Evolutionary conservation across 2,113 vertebrate species (phyloP).

Genomic region (Pygathrix nemaeus): DNA sequence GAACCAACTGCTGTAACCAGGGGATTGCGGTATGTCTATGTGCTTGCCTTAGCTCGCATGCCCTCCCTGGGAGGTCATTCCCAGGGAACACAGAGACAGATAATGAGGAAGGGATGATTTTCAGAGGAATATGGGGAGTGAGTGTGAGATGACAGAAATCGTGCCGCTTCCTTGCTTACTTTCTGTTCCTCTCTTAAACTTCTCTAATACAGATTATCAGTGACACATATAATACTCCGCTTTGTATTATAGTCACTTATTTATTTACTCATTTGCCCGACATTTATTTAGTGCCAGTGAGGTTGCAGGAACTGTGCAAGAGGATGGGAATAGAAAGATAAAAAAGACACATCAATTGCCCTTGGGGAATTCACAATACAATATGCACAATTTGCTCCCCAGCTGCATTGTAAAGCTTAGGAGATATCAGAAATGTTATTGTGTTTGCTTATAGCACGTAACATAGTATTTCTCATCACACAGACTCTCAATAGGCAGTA

Average conservation of each 20-base stretch:
- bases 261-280: conserved; percentile 8
- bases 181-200: background rate
- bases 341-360: background rate
- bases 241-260: background rate
- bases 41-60: background rate
- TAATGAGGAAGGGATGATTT: background rate
- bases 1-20: background rate
- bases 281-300: background rate
- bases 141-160: background rate
- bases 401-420: background rate
- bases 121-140: background rate
- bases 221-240: background rate
- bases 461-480: background rate
- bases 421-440: background rate
- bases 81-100: background rate
- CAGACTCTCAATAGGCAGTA: background rate
- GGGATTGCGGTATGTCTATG: background rate
- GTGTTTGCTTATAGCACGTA: background rate
- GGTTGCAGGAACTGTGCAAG: background rate
- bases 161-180: background rate
- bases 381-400: background rate
- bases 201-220: background rate
- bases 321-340: background rate
- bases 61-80: background rate
- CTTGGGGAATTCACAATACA: background rate